Evolutionary conservation across 1,140 invertebrate species (phyloP).

Genomic region (Brachionus plicatilis): DNA sequence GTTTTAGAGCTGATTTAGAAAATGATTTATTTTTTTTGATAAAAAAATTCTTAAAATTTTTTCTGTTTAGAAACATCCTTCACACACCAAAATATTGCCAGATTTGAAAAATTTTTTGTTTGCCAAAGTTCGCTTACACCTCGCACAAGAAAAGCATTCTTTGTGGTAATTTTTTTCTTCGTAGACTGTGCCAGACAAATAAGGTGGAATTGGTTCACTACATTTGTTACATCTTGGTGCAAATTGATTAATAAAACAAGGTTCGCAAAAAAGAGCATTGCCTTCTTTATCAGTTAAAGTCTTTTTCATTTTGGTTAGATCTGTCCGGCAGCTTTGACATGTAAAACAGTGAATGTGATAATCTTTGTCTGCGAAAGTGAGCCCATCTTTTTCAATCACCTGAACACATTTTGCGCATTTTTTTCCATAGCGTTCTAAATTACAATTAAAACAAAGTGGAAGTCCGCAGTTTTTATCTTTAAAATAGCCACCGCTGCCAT

Average conservation of each 20-base stretch:
- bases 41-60: background rate
- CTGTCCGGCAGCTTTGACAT: background rate
- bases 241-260: conserved; percentile 16
- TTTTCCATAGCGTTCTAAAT: background rate
- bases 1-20: no score
- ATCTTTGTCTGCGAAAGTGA: conserved; percentile 25
- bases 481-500: background rate
- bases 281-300: conserved; percentile 26
- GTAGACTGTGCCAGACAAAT: background rate
- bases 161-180: conserved; percentile 36
- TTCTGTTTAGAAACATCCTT: background rate
- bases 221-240: conserved; percentile 17
- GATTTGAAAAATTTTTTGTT: conserved; percentile 29
- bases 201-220: conserved; percentile 4
- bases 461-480: background rate
- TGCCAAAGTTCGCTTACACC: conserved; percentile 12
- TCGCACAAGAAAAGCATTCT: conserved; percentile 31
- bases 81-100: conserved; percentile 20
- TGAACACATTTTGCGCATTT: background rate
- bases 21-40: background rate
- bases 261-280: conserved; percentile 12
- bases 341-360: conserved; percentile 1
- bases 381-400: conserved; percentile 19
- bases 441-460: background rate
- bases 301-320: conserved; percentile 12